Evolutionary conservation across 2,888 invertebrate species (phyloP).

Genomic region (Drosophila mayaguana): DNA sequence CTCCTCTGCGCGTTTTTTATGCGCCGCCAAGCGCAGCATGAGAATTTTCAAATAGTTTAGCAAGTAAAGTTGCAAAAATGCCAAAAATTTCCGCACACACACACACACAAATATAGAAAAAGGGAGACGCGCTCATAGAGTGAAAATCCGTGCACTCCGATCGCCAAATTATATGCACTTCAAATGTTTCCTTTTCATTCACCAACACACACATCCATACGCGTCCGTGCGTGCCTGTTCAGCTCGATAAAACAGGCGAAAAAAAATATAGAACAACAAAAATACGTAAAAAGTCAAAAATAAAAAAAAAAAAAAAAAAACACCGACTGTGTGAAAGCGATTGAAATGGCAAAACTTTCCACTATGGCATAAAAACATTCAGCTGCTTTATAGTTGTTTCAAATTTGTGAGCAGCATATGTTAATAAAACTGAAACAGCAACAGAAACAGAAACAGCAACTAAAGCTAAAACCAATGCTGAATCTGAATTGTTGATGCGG

Average conservation of each 20-base stretch:
- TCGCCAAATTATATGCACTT: conserved; percentile 71
- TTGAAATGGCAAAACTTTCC: conserved; percentile 44
- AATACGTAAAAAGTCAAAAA: not conserved
- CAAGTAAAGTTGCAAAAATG: conserved; percentile 72
- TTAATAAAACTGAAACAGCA: conserved; percentile 44
- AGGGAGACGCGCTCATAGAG: not conserved
- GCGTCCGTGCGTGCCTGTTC: not conserved
- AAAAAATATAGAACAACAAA: conserved; percentile 29
- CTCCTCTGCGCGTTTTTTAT: conserved; percentile 14
- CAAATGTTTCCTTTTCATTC: conserved; percentile 36
- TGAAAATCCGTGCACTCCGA: conserved; percentile 51
- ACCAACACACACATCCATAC: not conserved
- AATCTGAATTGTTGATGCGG: conserved; percentile 43
- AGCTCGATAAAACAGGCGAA: conserved; percentile 5
- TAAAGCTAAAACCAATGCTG: conserved; percentile 33
- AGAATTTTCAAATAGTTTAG: conserved; percentile 73
- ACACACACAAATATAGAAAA: conserved; percentile 10
- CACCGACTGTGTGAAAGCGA: conserved; percentile 32
- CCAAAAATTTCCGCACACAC: conserved; percentile 58
- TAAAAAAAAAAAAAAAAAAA: not conserved
- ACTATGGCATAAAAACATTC: conserved; percentile 44
- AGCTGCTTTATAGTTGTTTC: conserved; percentile 40
- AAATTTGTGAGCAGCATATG: conserved; percentile 43
- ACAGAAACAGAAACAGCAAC: not conserved
- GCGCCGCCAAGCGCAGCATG: conserved; percentile 56